phyloP scores from a whole-genome alignment of 2,797 vertebrate species.

The Morelia viridis region DNA sequence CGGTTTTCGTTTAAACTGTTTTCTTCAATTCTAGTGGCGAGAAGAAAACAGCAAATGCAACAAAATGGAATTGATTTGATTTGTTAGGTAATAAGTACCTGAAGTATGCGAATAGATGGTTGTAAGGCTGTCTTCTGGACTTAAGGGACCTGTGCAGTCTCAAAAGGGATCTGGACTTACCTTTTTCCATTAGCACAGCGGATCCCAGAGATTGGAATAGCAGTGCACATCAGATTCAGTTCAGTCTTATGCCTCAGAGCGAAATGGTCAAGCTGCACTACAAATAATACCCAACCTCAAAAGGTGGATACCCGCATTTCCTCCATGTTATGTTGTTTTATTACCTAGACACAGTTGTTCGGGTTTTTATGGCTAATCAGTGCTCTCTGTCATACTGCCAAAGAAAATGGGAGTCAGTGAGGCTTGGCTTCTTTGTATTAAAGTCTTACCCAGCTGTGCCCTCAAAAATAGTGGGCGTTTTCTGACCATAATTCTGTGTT shows the following conservation, averaged over 20 bases:
- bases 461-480: not conserved
- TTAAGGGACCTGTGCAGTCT: too few relatives aligned
- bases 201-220: not conserved
- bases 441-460: not conserved
- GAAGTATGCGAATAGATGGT: not conserved
- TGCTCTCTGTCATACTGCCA: not conserved
- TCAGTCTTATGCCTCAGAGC: not conserved
- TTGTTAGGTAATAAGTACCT: not conserved
- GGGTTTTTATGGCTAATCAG: not conserved
- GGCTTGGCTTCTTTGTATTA: not conserved
- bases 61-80: not conserved
- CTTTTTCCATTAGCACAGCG: not conserved
- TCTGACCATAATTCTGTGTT: not conserved
- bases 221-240: not conserved
- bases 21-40: not conserved
- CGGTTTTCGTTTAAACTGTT: not conserved
- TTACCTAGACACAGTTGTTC: not conserved
- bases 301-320: not conserved
- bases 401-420: not conserved
- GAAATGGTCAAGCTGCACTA: not conserved
- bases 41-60: not conserved
- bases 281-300: not conserved
- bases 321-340: not conserved
- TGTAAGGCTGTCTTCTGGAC: not conserved
- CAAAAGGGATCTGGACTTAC: not conserved